Evolutionary conservation across 2,797 vertebrate species (phyloP).

Genomic region (Loriculus beryllinus): DNA sequence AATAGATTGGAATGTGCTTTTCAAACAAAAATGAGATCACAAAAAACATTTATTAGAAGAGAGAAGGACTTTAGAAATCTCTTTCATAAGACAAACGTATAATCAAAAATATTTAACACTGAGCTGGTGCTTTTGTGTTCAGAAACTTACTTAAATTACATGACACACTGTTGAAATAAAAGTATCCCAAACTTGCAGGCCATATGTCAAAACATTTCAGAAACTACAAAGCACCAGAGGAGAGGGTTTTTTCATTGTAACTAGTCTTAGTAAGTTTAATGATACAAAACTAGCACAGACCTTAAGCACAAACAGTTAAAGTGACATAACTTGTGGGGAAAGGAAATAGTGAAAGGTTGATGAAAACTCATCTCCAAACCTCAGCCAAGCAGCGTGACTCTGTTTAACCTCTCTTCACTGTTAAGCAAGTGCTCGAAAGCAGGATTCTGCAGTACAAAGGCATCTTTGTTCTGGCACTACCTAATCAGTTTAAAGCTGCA

Average conservation of each 20-base stretch:
- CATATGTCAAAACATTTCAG: background rate
- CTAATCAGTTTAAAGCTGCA: constrained; percentile 77
- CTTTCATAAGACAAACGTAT: background rate
- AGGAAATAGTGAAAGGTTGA: background rate
- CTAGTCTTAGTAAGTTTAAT: background rate
- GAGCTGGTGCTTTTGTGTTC: background rate
- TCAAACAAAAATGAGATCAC: background rate
- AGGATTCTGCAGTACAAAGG: constrained; percentile 66
- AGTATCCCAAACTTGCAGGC: background rate
- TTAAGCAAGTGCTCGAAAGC: constrained; percentile 66
- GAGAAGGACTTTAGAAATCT: background rate
- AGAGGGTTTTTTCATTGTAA: background rate
- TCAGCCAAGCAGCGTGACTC: constrained; percentile 34
- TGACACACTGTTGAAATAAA: background rate
- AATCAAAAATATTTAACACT: background rate
- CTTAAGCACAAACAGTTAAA: background rate
- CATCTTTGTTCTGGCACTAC: constrained; percentile 76
- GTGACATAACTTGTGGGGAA: background rate
- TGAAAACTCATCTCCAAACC: constrained; percentile 34
- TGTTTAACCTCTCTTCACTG: constrained; percentile 55
- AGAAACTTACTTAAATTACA: background rate
- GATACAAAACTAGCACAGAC: background rate
- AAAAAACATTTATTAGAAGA: background rate
- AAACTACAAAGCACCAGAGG: background rate
- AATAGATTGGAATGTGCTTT: background rate